Evolutionary conservation across 2,113 vertebrate genomes (phyloP).

Genomic region (Gila orcuttii): DNA sequence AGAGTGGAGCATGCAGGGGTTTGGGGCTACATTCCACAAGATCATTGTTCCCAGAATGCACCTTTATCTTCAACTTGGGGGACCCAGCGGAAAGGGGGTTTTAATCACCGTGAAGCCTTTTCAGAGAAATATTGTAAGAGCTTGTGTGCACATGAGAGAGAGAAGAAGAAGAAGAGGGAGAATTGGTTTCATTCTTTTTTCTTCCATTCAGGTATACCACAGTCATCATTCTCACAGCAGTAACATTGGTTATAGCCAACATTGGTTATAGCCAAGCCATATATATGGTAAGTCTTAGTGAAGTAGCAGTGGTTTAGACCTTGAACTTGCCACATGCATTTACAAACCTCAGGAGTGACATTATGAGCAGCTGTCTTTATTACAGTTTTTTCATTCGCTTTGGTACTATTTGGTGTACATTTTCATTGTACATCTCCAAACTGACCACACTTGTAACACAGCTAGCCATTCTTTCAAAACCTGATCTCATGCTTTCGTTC

Average conservation of each 20-base stretch:
- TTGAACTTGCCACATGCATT: conserved; percentile 47
- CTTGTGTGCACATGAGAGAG: conserved; percentile 11
- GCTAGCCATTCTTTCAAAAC: too few relatives aligned
- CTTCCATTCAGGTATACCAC: conserved; percentile 24
- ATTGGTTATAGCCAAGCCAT: background rate
- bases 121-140: conserved; percentile 47
- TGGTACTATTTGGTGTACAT: too few relatives aligned
- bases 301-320: conserved; percentile 34
- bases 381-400: too few relatives aligned
- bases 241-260: background rate
- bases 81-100: conserved; percentile 44
- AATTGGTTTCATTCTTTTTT: conserved; percentile 20
- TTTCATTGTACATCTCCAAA: too few relatives aligned
- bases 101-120: conserved; percentile 41
- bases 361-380: conserved; percentile 34
- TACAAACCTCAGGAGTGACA: conserved; percentile 39
- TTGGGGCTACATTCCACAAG: conserved; percentile 50
- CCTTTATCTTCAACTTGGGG: conserved; percentile 53
- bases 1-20: conserved; percentile 49
- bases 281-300: background rate
- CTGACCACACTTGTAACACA: too few relatives aligned
- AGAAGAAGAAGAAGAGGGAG: background rate
- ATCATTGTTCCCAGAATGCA: conserved; percentile 58
- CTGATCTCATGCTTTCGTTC: too few relatives aligned
- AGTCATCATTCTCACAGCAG: background rate